Base-by-base conservation (phyloP, 1,140 invertebrate genomes). In the Nephila pilipes region DNA sequence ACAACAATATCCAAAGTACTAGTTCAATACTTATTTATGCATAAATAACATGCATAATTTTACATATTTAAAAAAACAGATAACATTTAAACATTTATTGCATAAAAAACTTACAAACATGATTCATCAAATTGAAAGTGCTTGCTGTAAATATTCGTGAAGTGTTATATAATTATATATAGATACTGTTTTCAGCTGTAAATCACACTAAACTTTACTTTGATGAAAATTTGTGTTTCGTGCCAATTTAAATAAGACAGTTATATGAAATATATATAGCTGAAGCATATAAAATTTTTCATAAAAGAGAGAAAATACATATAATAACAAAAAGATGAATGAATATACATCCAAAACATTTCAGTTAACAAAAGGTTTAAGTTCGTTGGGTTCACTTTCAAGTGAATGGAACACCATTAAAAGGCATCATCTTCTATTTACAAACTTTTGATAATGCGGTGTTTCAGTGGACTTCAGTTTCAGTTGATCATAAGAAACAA, bases 401-500 rank as follows among this genome's bases (percentile, higher is more conserved):
- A 60, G 69, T 75, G 69, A 75, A 20, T 65, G 63, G 22, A 29
- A 65, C 63, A 25, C 63, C 25, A 3, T 25, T 63, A 63, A 14
- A 65, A 36, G 69, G 25, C 69, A 75, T 16, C 18, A 20, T 18
- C 36, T 20, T 22, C 20, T 75, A 75, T 75, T 75, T 75, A 75
- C 69, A 75, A 75, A 75, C 29, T 75, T 60, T 60, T 22, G 16
- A 22, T 75, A 16, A 65, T 16, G 25, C 36, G n/a, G 1, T 63
- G 25, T 65, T 65, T 65, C 22, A 10, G n/a, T 6, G n/a, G 20
- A 65, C 22, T 75, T 29, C 0, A 32, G 20, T n/a, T 79, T 90
- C 54, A 90, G 46, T 90, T 90, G 46, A 95, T 95, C 92, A 94
- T 94, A 92, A 94, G 94, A 94, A 95, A 95, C 38, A 95, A 94